Conservation (phyloP, 2,888 invertebrate species). For the Sthenelais limicola region DNA sequence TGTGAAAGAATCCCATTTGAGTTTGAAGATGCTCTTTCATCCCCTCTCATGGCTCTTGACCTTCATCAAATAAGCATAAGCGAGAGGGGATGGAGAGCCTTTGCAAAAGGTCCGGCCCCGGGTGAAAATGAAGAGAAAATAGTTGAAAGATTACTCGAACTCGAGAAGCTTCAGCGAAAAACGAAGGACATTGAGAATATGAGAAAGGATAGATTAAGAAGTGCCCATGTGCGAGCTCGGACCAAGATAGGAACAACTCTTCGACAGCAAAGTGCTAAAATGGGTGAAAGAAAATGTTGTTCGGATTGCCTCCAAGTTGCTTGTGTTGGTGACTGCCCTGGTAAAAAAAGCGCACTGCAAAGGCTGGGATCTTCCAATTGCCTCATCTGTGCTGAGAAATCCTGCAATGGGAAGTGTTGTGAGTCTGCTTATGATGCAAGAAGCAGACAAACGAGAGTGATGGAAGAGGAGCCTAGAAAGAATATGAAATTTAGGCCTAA, state of each 20-base stretch:
- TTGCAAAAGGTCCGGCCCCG: neutral
- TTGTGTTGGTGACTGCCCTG: slow-evolving; percentile 65
- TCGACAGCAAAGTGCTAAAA: slow-evolving; percentile 48
- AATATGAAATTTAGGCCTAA: neutral
- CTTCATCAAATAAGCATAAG: slow-evolving; percentile 41
- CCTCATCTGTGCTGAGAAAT: slow-evolving; percentile 16
- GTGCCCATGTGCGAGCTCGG: slow-evolving; percentile 16
- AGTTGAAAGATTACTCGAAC: slow-evolving; percentile 33
- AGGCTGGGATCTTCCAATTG: slow-evolving; percentile 11
- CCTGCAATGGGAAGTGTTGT: slow-evolving; percentile 24
- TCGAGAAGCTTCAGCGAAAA: slow-evolving; percentile 29
- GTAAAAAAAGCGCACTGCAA: slow-evolving; percentile 50
- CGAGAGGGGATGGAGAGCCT: slow-evolving; percentile 22
- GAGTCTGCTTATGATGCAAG: slow-evolving; percentile 8
- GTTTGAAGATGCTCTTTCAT: slow-evolving; percentile 59
- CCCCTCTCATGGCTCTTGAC: slow-evolving; percentile 55
- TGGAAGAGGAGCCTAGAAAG: slow-evolving; percentile 11
- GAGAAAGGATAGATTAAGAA: neutral
- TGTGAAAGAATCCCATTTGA: slow-evolving; percentile 58
- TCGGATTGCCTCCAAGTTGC: slow-evolving; percentile 61
- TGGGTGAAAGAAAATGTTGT: slow-evolving; percentile 56
- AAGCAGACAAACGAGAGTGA: neutral
- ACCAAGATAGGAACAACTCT: neutral
- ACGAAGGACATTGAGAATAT: slow-evolving; percentile 39
- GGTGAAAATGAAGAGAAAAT: slow-evolving; percentile 28